Evolutionary conservation across 1,140 invertebrate species (phyloP).

Genomic region (Macrotrachela quadricornifera): DNA sequence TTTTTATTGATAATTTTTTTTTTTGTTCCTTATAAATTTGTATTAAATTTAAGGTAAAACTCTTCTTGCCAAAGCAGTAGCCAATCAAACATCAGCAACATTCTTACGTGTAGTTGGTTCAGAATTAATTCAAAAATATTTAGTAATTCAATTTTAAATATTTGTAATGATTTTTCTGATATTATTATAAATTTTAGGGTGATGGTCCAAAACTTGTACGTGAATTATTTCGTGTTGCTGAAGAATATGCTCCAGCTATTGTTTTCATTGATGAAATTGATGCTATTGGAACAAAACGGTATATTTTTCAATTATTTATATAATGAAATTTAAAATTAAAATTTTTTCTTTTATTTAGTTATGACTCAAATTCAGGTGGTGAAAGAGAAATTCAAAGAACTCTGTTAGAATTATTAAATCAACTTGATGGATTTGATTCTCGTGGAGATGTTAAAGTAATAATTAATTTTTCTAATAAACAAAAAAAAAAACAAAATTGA

Average conservation of each 20-base stretch:
- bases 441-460: slow-evolving; percentile 76
- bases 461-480: too few species aligned
- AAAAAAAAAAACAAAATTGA: too few species aligned
- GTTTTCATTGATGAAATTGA: slow-evolving; percentile 99
- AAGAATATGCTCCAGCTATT: slow-evolving; percentile 96
- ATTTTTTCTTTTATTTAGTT: slow-evolving; percentile 23
- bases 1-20: too few species aligned
- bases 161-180: too few species aligned
- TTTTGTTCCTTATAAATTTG: too few species aligned
- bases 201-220: slow-evolving; percentile 95
- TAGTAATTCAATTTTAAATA: slow-evolving; percentile 24
- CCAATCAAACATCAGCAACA: slow-evolving; percentile 96
- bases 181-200: slow-evolving; percentile 31
- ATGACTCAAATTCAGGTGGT: slow-evolving; percentile 96
- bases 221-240: slow-evolving; percentile 88
- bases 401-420: slow-evolving; percentile 96
- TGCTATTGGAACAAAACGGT: slow-evolving; percentile 88
- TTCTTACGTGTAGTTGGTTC: slow-evolving; percentile 94
- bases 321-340: too few species aligned
- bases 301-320: too few species aligned
- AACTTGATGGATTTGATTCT: slow-evolving; percentile 94
- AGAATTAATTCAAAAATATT: slow-evolving; percentile 95
- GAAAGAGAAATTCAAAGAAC: slow-evolving; percentile 98
- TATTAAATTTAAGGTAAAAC: slow-evolving; percentile 62
- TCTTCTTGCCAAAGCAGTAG: slow-evolving; percentile 88